These are phyloP conservation scores for Platanista minor DNA, from an alignment of 2,113 vertebrate genomes.

Conservation along the genomic window DNA sequence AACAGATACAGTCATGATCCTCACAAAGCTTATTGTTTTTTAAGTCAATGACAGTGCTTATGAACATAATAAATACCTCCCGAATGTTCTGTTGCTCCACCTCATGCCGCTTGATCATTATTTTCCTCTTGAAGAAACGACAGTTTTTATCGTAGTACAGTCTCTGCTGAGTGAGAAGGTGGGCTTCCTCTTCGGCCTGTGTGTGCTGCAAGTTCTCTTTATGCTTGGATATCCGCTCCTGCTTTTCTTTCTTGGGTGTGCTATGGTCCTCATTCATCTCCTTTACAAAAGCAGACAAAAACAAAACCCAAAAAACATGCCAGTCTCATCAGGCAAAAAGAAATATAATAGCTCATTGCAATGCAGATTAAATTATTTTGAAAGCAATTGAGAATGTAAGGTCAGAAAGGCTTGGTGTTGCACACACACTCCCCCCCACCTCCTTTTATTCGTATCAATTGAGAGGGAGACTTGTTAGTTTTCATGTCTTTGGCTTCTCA, in stretches of 20 bases:
- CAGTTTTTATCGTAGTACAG: conserved; percentile 96
- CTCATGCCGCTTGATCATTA: conserved; percentile 93
- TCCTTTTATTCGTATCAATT: background rate
- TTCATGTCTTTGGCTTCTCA: background rate
- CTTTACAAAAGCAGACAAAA: conserved; percentile 73
- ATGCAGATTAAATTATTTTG: background rate
- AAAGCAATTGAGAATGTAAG: background rate
- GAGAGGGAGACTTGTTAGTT: background rate
- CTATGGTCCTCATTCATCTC: conserved; percentile 99
- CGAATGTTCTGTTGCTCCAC: conserved; percentile 97
- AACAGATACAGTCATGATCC: background rate
- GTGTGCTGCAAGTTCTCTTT: conserved; percentile 99
- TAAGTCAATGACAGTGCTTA: background rate
- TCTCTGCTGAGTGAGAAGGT: conserved; percentile 95
- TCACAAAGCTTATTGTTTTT: background rate
- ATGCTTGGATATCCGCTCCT: conserved; percentile 98
- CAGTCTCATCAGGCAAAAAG: background rate
- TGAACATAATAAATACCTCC: conserved; percentile 83
- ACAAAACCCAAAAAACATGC: background rate
- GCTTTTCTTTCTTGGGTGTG: conserved; percentile 99
- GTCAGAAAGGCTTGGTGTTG: background rate
- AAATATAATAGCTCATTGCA: background rate
- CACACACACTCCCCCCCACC: background rate
- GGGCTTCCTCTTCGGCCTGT: conserved; percentile 98
- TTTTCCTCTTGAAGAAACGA: conserved; percentile 94